Conservation (phyloP, 1,140 invertebrate genomes). For the Agraylea sexmaculata region DNA sequence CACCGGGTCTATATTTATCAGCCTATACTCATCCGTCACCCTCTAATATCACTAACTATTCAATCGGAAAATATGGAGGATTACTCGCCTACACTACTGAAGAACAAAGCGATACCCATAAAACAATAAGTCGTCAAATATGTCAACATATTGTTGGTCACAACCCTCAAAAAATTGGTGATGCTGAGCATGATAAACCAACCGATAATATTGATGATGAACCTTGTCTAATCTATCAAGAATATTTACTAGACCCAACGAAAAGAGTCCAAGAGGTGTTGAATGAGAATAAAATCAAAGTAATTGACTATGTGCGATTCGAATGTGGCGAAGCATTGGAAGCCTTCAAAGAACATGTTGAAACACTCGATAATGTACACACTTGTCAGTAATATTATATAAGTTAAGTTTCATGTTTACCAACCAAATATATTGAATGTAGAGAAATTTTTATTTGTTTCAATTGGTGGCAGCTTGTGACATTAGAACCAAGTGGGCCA, state of each 20-base stretch:
- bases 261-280: conserved; percentile 63
- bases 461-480: too few species aligned
- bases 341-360: conserved; percentile 24
- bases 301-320: conserved; percentile 76
- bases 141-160: conserved; percentile 90
- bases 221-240: conserved; percentile 68
- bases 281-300: conserved; percentile 48
- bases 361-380: conserved; percentile 45
- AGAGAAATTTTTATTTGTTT: too few species aligned
- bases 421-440: too few species aligned
- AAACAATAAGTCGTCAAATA: conserved; percentile 53
- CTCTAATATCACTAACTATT: conserved; percentile 30
- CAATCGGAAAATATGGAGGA: conserved; percentile 73
- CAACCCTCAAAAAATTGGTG: conserved; percentile 70
- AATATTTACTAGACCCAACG: conserved; percentile 70
- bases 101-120: conserved; percentile 31
- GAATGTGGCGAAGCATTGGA: conserved; percentile 62
- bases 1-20: conserved; percentile 44
- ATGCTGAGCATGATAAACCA: conserved; percentile 48
- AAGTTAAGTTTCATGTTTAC: too few species aligned
- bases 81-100: conserved; percentile 54
- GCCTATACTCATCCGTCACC: conserved; percentile 64
- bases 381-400: conserved; percentile 44
- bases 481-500: too few species aligned
- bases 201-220: conserved; percentile 55